These are phyloP conservation scores for Coleophora flavipennella DNA, from an alignment of 2,888 invertebrate genomes.

Conservation along the genomic window DNA sequence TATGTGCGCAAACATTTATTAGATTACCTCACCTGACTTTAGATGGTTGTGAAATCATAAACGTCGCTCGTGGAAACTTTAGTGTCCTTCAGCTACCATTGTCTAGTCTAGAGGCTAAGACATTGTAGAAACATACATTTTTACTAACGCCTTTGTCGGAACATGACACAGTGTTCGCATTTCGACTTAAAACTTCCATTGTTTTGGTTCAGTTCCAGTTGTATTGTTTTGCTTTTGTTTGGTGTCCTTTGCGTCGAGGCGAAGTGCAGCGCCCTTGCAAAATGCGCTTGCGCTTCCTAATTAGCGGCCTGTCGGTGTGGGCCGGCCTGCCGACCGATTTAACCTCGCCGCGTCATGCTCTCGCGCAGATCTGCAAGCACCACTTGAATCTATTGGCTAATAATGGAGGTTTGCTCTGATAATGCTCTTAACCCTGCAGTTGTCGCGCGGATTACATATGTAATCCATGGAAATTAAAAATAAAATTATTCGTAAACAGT, in stretches of 20 bases:
- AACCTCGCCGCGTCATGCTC: conserved; percentile 49
- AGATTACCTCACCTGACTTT: too few relatives aligned
- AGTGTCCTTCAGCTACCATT: neutral
- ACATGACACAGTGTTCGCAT: conserved; percentile 30
- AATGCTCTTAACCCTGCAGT: too few relatives aligned
- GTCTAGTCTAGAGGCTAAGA: conserved; percentile 10
- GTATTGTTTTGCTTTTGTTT: too few relatives aligned
- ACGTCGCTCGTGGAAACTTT: neutral
- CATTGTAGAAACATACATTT: conserved; percentile 39
- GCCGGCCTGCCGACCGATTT: conserved; percentile 46
- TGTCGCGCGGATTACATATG: too few relatives aligned
- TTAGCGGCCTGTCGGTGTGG: conserved; percentile 51
- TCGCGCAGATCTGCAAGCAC: conserved; percentile 16
- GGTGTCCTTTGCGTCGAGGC: conserved; percentile 1
- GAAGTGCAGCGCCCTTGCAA: conserved; percentile 48
- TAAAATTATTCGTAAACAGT: too few relatives aligned
- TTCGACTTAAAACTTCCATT: conserved; percentile 31
- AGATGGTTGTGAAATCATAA: neutral
- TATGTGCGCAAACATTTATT: too few relatives aligned
- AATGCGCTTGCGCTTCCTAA: conserved; percentile 63
- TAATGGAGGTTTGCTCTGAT: neutral
- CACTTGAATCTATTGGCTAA: conserved; percentile 14
- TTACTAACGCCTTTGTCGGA: conserved; percentile 46
- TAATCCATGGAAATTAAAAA: too few relatives aligned
- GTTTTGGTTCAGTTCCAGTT: conserved; percentile 39